phyloP scores from a whole-genome alignment of 1,140 invertebrate species.

The Drosophila subpulchrella region DNA sequence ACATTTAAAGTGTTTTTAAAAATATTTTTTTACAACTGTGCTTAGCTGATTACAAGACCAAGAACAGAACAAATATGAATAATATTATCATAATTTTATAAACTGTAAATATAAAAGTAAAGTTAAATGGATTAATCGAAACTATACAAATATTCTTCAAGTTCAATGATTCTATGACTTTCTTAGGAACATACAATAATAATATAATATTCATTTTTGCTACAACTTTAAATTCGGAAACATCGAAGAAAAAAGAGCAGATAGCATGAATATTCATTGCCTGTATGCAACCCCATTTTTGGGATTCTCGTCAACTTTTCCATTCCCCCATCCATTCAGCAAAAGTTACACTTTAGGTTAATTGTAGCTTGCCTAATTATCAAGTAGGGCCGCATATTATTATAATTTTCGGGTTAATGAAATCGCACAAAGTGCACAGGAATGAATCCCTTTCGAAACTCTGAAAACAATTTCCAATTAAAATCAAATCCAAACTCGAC shows the following conservation, averaged over 20 bases:
- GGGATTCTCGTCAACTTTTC: background rate
- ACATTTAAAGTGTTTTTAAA: too few species aligned
- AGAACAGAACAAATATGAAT: too few species aligned
- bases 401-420: background rate
- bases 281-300: too few species aligned
- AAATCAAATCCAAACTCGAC: conserved; percentile 1
- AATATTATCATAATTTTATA: too few species aligned
- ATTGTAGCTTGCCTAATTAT: conserved; percentile 7
- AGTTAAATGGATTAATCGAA: too few species aligned
- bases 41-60: too few species aligned
- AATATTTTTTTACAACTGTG: too few species aligned
- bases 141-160: too few species aligned
- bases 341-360: conserved; percentile 1
- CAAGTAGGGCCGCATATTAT: background rate
- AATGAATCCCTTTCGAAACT: background rate
- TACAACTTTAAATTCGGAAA: background rate
- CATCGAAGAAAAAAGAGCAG: background rate
- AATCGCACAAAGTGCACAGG: background rate
- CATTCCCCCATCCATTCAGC: background rate
- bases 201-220: too few species aligned
- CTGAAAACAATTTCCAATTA: conserved; percentile 18
- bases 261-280: background rate
- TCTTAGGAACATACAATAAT: too few species aligned
- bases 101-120: too few species aligned
- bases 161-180: too few species aligned